Base-by-base conservation (phyloP, 1,140 invertebrate genomes). In the Chironomus tepperi region DNA sequence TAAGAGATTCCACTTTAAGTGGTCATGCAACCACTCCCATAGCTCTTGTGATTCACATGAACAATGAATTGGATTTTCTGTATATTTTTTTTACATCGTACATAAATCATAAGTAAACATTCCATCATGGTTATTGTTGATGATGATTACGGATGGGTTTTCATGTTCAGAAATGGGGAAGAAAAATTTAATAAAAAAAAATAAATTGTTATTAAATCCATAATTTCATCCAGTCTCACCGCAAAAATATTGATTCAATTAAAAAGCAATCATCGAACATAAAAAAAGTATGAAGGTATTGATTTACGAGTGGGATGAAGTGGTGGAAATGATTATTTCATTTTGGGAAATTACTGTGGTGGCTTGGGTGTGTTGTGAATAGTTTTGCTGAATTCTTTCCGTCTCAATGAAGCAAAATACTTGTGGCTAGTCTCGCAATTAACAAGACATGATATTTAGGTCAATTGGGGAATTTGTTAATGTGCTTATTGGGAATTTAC, bases 11-110 rank as follows among this genome's bases (percentile, higher is more conserved):
- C 81, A 82, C 79, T 93, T 92, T 76, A 91, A 88, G 84, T 95
- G 93, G 82, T 94, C 92, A 77, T 90, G 86, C 77, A 95, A 86
- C 93, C 93, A 95, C 84, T 90, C 89, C 93, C 93, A 95, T 12
- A 94, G 84, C 78, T 93, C 91, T 83, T 94, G 90, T 43, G 92
- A 89, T 77, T 93, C 91, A 80, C 93, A 94, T 77, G 89, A 90
- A 80, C 93, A 94, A 75, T 89, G 87, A 75, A 94, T 82, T 43
- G 93, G 93, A 83, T 95, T 94, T 78, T 93, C 93, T 95, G 19
- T 18, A 18, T 70, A 12, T 43, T 24, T 6, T 9, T 15, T 9
- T 73, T 73, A 21, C 15, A 42, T 73, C 8, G n/a, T n/a, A 15
- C 1, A 15, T 34, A 16, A 42, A 73, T 16, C 8, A 9, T 18